Base-by-base conservation (phyloP, 1,140 invertebrate genomes). In the Bombus terrestris region DNA sequence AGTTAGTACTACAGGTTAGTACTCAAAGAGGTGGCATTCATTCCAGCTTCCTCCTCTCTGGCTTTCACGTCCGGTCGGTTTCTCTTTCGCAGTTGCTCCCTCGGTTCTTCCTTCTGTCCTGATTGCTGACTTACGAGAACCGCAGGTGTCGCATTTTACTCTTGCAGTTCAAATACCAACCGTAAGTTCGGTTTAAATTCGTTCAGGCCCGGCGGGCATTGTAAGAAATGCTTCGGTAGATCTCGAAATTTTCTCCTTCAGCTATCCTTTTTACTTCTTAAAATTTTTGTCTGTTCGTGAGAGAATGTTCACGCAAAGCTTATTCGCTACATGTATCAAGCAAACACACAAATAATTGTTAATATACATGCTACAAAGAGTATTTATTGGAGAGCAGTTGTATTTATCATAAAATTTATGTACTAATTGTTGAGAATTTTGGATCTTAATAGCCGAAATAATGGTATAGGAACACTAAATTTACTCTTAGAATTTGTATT, bases 1-100 rank as follows among this genome's bases (percentile, higher is more conserved):
- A 89, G 88, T 89, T 86, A 83, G 84, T 89, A 86, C 88, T 69
- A 69, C 80, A 64, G 76, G 75, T 83, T 86, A 89, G 88, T 69
- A 76, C 57, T 78, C 78, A 62, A 86, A 83, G 81, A 76, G 75
- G 74, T 83, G 59, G 41, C 66, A 68, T 83, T 86, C 80, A 32
- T 80, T 73, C 74, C 32, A 2, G 0, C 13, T n/a, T 37, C 5
- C 66, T 32, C n/a, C 53, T 12, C 41, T 72, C 68, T 8, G 12
- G 3, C 25, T 28, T 25, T 4, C 59, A 10, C 43, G 2, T 32
- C 1, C n/a, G 25, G 37, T 35, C 59, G 12, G 62, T 62, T 71
- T 59, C 47, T 12, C 73, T 9, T 41, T 83, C 41, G n/a, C 71
- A 39, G 35, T 39, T 53, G 28, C 53, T 53, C 15, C 28, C 41